These are phyloP conservation scores for Metopolophium dirhodum DNA, from an alignment of 1,140 invertebrate species.

Conservation along the genomic window DNA sequence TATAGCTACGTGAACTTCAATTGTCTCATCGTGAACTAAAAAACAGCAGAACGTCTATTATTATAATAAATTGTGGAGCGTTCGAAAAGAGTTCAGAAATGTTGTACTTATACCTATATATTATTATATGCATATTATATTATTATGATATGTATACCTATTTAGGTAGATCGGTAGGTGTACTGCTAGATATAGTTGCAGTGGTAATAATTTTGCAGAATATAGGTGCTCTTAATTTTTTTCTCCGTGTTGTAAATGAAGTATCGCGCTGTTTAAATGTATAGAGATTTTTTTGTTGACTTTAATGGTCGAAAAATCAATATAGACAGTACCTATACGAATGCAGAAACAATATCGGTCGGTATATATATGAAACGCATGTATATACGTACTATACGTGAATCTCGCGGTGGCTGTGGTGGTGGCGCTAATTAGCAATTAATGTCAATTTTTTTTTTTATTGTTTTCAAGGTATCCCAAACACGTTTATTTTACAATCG, in stretches of 20 bases:
- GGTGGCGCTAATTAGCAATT: constrained; percentile 32
- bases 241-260: not conserved
- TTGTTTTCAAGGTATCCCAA: constrained; percentile 51
- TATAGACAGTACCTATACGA: not conserved
- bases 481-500: constrained; percentile 48
- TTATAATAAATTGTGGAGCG: not conserved
- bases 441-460: constrained; percentile 41
- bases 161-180: not conserved
- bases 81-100: not conserved
- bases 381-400: not conserved
- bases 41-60: not conserved
- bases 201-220: not conserved
- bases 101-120: not conserved
- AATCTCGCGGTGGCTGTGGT: not conserved
- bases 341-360: not conserved
- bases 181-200: not conserved
- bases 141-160: not conserved
- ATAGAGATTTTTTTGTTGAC: not conserved
- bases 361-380: not conserved
- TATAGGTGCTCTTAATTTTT: not conserved
- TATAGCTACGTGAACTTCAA: not conserved
- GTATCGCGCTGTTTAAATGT: not conserved
- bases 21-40: not conserved
- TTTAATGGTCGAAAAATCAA: not conserved
- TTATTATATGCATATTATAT: not conserved